phyloP scores from a whole-genome alignment of 64 coral and sea anemone species.

The Actinia tenebrosa region DNA sequence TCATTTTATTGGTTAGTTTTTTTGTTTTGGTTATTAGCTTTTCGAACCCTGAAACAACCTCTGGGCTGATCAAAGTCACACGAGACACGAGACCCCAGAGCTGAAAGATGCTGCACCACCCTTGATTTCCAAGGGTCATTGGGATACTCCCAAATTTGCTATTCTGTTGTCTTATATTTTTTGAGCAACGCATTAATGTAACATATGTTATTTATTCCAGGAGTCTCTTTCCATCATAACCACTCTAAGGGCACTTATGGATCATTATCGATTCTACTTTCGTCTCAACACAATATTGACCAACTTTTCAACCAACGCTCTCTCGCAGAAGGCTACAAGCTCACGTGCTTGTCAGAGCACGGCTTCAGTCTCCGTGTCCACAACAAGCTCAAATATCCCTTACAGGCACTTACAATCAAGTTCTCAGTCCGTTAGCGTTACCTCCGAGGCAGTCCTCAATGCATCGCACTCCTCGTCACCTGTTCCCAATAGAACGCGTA shows the following conservation, averaged over 20 bases:
- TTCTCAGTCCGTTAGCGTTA: constrained; percentile 62
- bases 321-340: constrained; percentile 30
- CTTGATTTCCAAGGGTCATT: too few species aligned
- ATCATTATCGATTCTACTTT: constrained; percentile 83
- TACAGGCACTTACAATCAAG: constrained; percentile 79
- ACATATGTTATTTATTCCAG: not conserved
- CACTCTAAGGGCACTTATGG: constrained; percentile 41
- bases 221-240: constrained; percentile 18
- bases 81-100: too few species aligned
- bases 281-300: constrained; percentile 48
- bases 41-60: too few species aligned
- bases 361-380: constrained; percentile 58
- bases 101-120: too few species aligned
- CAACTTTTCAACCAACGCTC: constrained; percentile 20
- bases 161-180: too few species aligned
- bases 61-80: too few species aligned
- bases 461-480: constrained; percentile 12
- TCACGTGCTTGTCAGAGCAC: constrained; percentile 83
- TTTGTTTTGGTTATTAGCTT: too few species aligned
- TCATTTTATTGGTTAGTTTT: too few species aligned
- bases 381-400: constrained; percentile 67
- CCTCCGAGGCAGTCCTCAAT: constrained; percentile 52
- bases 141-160: too few species aligned
- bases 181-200: too few species aligned
- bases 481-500: constrained; percentile 30